Base-by-base conservation (phyloP, 2,888 invertebrate genomes). In the Diaphora mendica region DNA sequence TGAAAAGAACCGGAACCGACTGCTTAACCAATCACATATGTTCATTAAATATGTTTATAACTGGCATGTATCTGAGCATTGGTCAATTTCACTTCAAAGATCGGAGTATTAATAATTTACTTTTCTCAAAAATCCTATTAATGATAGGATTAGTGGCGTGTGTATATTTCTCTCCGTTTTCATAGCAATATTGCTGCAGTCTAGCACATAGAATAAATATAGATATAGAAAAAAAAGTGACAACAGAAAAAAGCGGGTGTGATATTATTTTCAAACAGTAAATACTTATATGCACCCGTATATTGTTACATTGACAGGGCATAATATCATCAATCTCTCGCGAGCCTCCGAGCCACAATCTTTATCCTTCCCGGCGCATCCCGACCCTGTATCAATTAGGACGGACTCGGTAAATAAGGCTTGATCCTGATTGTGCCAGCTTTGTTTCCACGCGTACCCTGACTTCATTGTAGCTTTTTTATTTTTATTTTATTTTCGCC, bases 361-460 rank as follows among this genome's bases (percentile, higher is more conserved):
- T 75, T 76, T 80, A 83, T 85, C 86, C 87, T 88, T 87, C 81
- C 86, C 83, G 82, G 77, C 77, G 73, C 78, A 78, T 86, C 85
- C 90, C 86, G 81, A 86, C 89, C 89, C 90, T 86, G 91, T 92
- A 94, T 94, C 94, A 94, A 94, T 94, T 94, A 94, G 93, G 89
- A 82, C 80, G 86, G 87, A 84, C 90, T 89, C 89, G 81, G 91
- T 91, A 93, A 94, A 94, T 94, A 94, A 90, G 89, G 85, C 86
- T 68, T 87, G 89, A 88, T 89, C 88, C 90, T 90, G 91, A 92
- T 92, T 92, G 91, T 86, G 84, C 87, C 85, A 83, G 88, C 89
- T 87, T 89, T 91, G 90, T 90, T 90, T 88, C 88, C 86, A 86
- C 86, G 74, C 86, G 82, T 82, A 72, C 79, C 79, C 82, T 79